Base-by-base conservation (phyloP, 2,888 invertebrate species). In the Pteria penguin region DNA sequence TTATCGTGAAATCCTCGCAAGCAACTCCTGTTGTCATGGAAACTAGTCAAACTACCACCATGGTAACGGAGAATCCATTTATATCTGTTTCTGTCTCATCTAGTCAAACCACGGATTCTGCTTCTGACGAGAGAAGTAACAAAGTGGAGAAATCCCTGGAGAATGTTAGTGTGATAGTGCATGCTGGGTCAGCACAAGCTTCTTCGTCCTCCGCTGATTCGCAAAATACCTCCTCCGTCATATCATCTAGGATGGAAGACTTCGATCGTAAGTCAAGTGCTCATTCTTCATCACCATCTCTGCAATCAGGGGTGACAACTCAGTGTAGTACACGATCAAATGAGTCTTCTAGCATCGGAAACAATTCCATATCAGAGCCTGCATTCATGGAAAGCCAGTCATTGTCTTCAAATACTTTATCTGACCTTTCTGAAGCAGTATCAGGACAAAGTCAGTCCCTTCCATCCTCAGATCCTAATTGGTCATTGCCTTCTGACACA, bases 131-230 rank as follows among this genome's bases (percentile, higher is more conserved):
- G 62, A 31, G 94, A 93, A 52, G 60, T 36, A 61, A 57, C 36
- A 58, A 72, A 62, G 33, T 52, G 18, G 26, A 31, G 18, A 70
- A 78, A 26, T 72, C 75, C 4, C 55, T 62, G 4, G 85, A 55
- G 14, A 62, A 90, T 78, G 84, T 90, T 14, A 91, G 91, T 79
- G 91, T 91, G 29, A 91, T 91, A 32, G 90, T 91, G n/a, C 91
- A 91, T 76, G 89, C 89, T 1, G 87, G 90, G 31, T 86, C 87
- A 2, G 84, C 86, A 26, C 74, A 74, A 52, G 62, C 52, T 58
- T 62, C 72, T 22, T 66, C 70, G 5, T 27, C 61, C 29, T 31
- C 4, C 11, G 70, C 11, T 45, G 62, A 29, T 29, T 57, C 24
- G 33, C 65, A 8, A 45, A 8, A 45, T 0, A 45, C 11, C 18